phyloP scores from a whole-genome alignment of 2,797 vertebrate species.

The Etheostoma perlongum region DNA sequence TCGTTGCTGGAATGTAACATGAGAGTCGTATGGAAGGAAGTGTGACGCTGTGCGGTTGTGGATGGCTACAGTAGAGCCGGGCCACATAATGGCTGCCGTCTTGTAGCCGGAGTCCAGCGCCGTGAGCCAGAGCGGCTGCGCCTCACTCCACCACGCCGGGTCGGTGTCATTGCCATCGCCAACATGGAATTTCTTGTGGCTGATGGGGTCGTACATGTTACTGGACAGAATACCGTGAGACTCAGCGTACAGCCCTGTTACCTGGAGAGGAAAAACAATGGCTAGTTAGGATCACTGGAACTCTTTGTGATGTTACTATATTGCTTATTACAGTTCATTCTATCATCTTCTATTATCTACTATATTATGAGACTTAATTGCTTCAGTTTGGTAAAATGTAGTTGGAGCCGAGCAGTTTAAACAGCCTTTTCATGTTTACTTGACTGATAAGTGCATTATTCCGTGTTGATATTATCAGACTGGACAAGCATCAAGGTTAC shows the following conservation, averaged over 20 bases:
- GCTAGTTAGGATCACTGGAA: not conserved
- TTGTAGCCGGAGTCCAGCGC: conserved; percentile 86
- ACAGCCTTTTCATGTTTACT: not conserved
- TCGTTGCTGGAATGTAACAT: conserved; percentile 86
- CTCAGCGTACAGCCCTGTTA: conserved; percentile 94
- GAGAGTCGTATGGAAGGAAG: conserved; percentile 85
- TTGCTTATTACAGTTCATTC: not conserved
- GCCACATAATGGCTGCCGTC: conserved; percentile 96
- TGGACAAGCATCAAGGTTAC: conserved; percentile 65
- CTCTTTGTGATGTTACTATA: not conserved
- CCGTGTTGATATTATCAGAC: too few relatives aligned
- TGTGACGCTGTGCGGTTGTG: conserved; percentile 82
- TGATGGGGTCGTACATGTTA: conserved; percentile 89
- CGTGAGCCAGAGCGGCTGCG: conserved; percentile 93
- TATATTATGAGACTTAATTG: not conserved
- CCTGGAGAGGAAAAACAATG: conserved; percentile 47
- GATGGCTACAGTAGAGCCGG: conserved; percentile 89
- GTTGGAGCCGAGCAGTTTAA: not conserved
- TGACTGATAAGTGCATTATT: too few relatives aligned
- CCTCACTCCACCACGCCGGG: conserved; percentile 93
- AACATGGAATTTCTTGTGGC: conserved; percentile 83
- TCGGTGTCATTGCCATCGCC: conserved; percentile 71
- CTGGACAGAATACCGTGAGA: conserved; percentile 94
- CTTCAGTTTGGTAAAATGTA: not conserved
- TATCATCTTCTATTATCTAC: not conserved